These are phyloP conservation scores for Stomatorhinus ivindoensis DNA, from an alignment of 2,113 vertebrate genomes.

Conservation along the genomic window DNA sequence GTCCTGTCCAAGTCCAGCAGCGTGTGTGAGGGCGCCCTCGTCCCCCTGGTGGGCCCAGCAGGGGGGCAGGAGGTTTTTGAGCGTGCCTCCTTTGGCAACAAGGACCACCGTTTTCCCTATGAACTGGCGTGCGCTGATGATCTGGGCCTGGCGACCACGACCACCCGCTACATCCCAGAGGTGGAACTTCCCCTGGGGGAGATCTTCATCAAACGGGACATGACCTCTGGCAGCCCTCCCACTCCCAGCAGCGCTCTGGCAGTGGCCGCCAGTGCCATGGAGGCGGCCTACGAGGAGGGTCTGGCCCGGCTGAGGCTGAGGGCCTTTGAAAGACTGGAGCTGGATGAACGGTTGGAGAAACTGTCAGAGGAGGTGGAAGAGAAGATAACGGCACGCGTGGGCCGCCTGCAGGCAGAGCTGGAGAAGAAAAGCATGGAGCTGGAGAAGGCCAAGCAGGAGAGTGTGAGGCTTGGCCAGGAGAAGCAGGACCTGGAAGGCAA, in stretches of 20 bases:
- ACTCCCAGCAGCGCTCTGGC: slow-evolving; percentile 69
- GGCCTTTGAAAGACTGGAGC: slow-evolving; percentile 88
- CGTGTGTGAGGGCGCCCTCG: slow-evolving; percentile 87
- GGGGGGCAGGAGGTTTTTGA: slow-evolving; percentile 41
- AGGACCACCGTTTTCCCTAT: slow-evolving; percentile 70
- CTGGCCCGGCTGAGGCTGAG: slow-evolving; percentile 88
- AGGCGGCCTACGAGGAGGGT: slow-evolving; percentile 89
- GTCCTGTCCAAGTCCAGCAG: slow-evolving; percentile 97
- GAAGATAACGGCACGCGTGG: slow-evolving; percentile 90
- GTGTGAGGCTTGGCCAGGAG: slow-evolving; percentile 78
- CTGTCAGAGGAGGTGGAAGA: slow-evolving; percentile 96
- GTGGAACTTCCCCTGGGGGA: slow-evolving; percentile 89
- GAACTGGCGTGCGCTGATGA: slow-evolving; percentile 66
- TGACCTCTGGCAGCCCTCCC: slow-evolving; percentile 65
- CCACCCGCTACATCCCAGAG: slow-evolving; percentile 81
- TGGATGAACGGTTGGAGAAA: slow-evolving; percentile 89
- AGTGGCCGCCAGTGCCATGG: slow-evolving; percentile 73
- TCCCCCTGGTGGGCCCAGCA: slow-evolving; percentile 72
- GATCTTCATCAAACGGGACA: slow-evolving; percentile 79
- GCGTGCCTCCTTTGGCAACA: slow-evolving; percentile 77
- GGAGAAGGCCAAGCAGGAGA: slow-evolving; percentile 90
- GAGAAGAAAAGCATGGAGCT: slow-evolving; percentile 89
- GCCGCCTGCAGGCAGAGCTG: slow-evolving; percentile 87
- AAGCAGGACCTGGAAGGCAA: slow-evolving; percentile 94
- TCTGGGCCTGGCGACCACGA: slow-evolving; percentile 44